Evolutionary conservation across 2,888 invertebrate genomes (phyloP), one percentile per base, ranked within the genome.

Genomic region (Corythucha ciliata): DNA sequence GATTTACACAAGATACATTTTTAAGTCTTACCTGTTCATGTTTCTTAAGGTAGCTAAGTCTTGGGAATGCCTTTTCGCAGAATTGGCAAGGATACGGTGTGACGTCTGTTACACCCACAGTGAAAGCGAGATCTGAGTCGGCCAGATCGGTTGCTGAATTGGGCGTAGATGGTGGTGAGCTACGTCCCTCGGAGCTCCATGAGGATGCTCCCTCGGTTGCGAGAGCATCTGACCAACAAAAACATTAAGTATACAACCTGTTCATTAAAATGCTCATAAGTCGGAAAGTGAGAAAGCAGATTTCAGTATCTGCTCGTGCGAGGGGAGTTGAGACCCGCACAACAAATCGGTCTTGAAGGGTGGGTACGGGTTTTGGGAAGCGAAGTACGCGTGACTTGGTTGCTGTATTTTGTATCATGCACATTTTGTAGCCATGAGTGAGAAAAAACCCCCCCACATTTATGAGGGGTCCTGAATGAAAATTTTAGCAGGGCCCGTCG

Each of bases 71-170:
- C 69, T 88, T 85, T 66, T 90, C 86, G 73, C 91, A 92, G 73
- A 86, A 90, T 70, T 85, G 85, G 72, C 90, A 91, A 66, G 84
- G 82, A 75, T 89, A 87, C 56, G 89, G 89, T 59, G 88, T 83
- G 68, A 78, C 75, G 63, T 81, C 81, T 18, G 79, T 79, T 57
- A 78, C 77, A 40, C 80, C 80, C 59, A 79, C 74, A 21, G 79
- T 79, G 69, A 75, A 80, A 42, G 76, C 74, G 39, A 79, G 72
- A 56, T 77, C 68, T 22, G 60, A 58, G 46, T 80, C 81, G 37
- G 74, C 75, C 60, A 77, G 77, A 52, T 77, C 79, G 65, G 78
- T 78, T 27, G 75, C 74, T 4, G 79, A 78, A 57, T 78, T 79
- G 52, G 79, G 79, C 40, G 80, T 79, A 54, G 70, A 71, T 37